phyloP scores from a whole-genome alignment of 2,113 vertebrate species.

The Lophochroa leadbeateri region DNA sequence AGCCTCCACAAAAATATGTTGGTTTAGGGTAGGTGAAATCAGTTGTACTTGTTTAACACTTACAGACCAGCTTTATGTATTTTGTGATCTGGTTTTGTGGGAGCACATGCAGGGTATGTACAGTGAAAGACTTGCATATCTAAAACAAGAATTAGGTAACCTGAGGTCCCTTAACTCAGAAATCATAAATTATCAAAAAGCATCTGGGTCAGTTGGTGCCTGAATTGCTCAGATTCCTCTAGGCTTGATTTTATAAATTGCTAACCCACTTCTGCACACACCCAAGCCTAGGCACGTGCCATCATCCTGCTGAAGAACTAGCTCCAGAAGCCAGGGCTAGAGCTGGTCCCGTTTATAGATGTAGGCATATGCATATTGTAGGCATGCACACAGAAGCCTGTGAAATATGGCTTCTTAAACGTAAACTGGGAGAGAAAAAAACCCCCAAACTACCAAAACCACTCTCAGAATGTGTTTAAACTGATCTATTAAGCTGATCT shows the following conservation, averaged over 20 bases:
- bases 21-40: background rate
- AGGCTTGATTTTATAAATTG: background rate
- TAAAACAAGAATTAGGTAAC: background rate
- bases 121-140: background rate
- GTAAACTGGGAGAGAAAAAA: background rate
- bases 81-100: background rate
- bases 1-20: background rate
- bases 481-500: background rate
- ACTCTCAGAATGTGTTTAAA: background rate
- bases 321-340: background rate
- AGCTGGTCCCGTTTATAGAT: background rate
- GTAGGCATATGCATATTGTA: background rate
- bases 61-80: background rate
- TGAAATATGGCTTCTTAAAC: background rate
- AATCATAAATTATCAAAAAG: background rate
- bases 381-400: background rate
- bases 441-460: background rate
- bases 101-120: background rate
- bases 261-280: background rate
- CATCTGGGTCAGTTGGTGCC: background rate
- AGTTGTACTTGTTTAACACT: background rate
- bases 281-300: background rate
- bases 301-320: background rate
- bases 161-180: background rate
- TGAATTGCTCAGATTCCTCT: background rate